A percentile compares a stretch with the other conserved stretches of the same genome.
Conservation (phyloP, 2,113 vertebrate species). For the Urocitellus parryii region DNA sequence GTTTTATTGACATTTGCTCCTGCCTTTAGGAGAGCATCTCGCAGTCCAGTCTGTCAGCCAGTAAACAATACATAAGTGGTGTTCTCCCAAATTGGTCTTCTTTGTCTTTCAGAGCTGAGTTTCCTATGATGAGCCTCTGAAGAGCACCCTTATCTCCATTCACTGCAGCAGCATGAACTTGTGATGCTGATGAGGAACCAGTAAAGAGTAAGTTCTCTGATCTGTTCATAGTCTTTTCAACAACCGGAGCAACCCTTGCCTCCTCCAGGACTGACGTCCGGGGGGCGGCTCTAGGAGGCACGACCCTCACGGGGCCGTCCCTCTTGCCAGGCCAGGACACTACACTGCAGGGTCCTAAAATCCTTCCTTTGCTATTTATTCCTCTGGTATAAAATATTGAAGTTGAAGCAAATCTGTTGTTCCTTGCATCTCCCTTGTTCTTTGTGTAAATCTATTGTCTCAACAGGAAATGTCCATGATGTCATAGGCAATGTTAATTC, state of each 20-base stretch:
- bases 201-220: too few relatives aligned
- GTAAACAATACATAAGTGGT: constrained; percentile 98
- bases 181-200: too few relatives aligned
- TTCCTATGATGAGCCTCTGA: too few relatives aligned
- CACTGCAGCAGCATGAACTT: too few relatives aligned
- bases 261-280: constrained; percentile 80
- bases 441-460: background rate
- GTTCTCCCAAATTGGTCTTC: constrained; percentile 98
- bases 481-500: too few relatives aligned
- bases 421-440: background rate
- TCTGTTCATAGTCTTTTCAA: too few relatives aligned
- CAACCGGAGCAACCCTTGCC: too few relatives aligned
- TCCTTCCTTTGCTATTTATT: too few relatives aligned
- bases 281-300: constrained; percentile 67
- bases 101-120: constrained; percentile 93
- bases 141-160: too few relatives aligned
- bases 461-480: background rate
- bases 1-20: constrained; percentile 96
- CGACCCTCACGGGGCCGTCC: constrained; percentile 67
- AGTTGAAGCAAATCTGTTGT: background rate
- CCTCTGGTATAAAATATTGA: background rate
- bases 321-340: constrained; percentile 45
- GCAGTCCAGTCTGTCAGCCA: constrained; percentile 96
- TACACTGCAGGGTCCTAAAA: constrained; percentile 16
- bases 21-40: constrained; percentile 94